These are phyloP conservation scores for Emmelina monodactyla DNA, from an alignment of 2,888 invertebrate genomes.

Conservation along the genomic window DNA sequence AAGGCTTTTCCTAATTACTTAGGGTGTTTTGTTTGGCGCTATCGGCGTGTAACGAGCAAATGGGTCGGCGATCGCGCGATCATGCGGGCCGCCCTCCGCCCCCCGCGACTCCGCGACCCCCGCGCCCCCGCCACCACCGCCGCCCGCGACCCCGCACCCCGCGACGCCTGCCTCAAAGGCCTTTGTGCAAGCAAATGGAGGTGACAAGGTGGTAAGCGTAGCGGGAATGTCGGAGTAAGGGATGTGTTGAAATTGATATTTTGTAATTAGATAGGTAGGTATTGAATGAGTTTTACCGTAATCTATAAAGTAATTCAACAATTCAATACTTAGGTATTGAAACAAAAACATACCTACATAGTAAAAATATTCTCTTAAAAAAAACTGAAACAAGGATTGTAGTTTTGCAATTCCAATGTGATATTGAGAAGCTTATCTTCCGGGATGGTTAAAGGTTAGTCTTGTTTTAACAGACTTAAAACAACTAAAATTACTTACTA, in stretches of 20 bases:
- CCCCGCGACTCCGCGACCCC: conserved; percentile 24
- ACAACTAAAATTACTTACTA: too few relatives aligned
- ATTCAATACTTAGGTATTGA: too few relatives aligned
- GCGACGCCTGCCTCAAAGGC: conserved; percentile 48
- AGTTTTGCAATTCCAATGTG: too few relatives aligned
- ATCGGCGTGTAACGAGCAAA: conserved; percentile 65
- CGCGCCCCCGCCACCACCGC: conserved; percentile 23
- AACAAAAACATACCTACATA: too few relatives aligned
- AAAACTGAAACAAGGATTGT: too few relatives aligned
- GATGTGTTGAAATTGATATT: not conserved
- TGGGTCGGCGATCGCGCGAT: conserved; percentile 61
- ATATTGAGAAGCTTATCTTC: too few relatives aligned
- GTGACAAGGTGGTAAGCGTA: conserved; percentile 19
- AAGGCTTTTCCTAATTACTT: conserved; percentile 65
- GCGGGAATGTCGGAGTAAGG: conserved; percentile 18
- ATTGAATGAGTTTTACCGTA: too few relatives aligned
- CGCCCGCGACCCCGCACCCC: conserved; percentile 21
- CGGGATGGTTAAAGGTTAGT: too few relatives aligned
- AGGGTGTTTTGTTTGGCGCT: conserved; percentile 65
- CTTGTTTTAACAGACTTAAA: too few relatives aligned
- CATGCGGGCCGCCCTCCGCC: conserved; percentile 53
- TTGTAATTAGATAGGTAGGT: too few relatives aligned
- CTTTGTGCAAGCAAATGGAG: conserved; percentile 44
- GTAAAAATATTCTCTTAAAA: too few relatives aligned
- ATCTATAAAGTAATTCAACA: too few relatives aligned